Evolutionary conservation across 2,888 invertebrate species (phyloP).

Genomic region (Tholera decimalis): DNA sequence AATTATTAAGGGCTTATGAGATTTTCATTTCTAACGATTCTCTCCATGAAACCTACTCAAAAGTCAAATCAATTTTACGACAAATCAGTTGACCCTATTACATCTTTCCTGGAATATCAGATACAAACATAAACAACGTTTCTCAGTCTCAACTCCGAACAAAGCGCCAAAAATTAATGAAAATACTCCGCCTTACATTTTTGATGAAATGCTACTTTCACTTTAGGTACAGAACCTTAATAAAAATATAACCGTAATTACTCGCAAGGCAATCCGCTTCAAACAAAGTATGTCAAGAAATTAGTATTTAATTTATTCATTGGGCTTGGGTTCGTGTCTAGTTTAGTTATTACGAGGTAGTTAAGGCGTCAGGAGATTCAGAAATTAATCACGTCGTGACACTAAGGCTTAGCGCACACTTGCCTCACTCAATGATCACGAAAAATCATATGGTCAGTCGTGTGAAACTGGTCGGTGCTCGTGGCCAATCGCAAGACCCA

Average conservation of each 20-base stretch:
- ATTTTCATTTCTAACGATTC: not conserved
- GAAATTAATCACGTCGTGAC: slow-evolving; percentile 79
- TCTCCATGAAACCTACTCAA: not conserved
- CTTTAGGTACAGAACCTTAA: slow-evolving; percentile 67
- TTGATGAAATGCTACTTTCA: slow-evolving; percentile 66
- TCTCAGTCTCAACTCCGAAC: slow-evolving; percentile 27
- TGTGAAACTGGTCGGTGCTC: slow-evolving; percentile 53
- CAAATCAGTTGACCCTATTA: slow-evolving; percentile 8
- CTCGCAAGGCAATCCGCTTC: slow-evolving; percentile 86
- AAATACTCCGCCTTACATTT: slow-evolving; percentile 41
- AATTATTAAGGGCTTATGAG: not conserved
- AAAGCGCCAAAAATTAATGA: slow-evolving; percentile 52
- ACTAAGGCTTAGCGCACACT: slow-evolving; percentile 63
- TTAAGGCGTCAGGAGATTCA: slow-evolving; percentile 77
- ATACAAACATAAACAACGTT: slow-evolving; percentile 30
- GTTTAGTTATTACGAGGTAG: slow-evolving; percentile 82
- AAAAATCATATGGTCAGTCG: slow-evolving; percentile 60
- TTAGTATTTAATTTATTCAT: slow-evolving; percentile 90
- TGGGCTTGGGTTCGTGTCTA: slow-evolving; percentile 83
- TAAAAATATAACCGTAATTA: slow-evolving; percentile 82
- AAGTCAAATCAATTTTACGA: slow-evolving; percentile 2
- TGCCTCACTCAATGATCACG: slow-evolving; percentile 51
- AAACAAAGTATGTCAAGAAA: slow-evolving; percentile 89
- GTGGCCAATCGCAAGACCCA: slow-evolving; percentile 35
- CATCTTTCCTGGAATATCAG: slow-evolving; percentile 6